Evolutionary conservation across 2,113 vertebrate genomes (phyloP), one percentile per base, ranked within the genome.

Genomic region (Entomyzon cyanotis): DNA sequence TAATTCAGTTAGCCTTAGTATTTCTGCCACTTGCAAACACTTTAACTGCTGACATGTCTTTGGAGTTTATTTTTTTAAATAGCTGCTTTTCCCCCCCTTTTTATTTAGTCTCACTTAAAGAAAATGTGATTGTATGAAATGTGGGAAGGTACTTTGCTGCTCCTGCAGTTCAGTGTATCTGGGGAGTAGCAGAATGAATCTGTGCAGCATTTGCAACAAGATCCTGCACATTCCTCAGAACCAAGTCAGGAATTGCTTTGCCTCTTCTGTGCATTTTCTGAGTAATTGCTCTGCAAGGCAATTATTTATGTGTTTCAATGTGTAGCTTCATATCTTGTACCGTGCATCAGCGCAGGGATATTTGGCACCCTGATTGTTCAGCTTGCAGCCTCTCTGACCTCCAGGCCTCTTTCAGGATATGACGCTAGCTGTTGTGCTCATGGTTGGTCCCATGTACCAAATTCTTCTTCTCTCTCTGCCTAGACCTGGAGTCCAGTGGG

Each of bases 291-390:
- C 23, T 83, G 14, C 69, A 46, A 55, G 71, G 12, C 44, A 69
- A 35, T 69, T 44, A 33, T 64, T 82, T 64, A 12, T 60, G 35
- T 59, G 18, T 50, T 95, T 64, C 53, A 50, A 41, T 42, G 9
- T 56, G 46, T 84, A 42, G 4, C 33, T 60, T 83, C 2, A 0
- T 60, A 18, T 79, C 35, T 77, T 62, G 31, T 1, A 16, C 33
- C 86, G 22, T 2, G 3, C 41, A 27, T 56, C n/a, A 1, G 6
- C 1, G 1, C 52, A 70, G 12, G n/a, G 25, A 19, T n/a, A 16
- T 6, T 16, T 79, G 56, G 30, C 17, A 33, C 37, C 21, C 52
- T 44, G 23, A 10, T 31, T 28, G 27, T 63, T 87, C 44, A 53
- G 4, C 35, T 58, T 76, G 42, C 21, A 62, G 47, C n/a, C 24